Base-by-base conservation (phyloP, 2,113 vertebrate genomes). In the Verasper variegatus region DNA sequence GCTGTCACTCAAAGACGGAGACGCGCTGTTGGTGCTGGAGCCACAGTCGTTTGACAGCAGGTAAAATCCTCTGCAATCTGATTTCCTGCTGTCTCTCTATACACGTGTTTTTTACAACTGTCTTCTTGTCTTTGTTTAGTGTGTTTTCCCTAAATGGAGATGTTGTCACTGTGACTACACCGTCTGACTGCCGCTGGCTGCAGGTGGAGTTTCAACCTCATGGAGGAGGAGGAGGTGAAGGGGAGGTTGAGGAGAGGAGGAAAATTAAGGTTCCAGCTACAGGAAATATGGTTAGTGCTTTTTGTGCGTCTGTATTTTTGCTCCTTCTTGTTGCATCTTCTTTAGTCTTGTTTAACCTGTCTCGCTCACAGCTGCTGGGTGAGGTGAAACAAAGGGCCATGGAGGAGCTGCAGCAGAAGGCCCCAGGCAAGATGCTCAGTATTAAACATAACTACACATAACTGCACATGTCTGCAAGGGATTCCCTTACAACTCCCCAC, bases 381-480 rank as follows among this genome's bases (percentile, higher is more conserved):
- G 96, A 97, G 85, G 96, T 99, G 86, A 97, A 96, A 86, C 94
- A 92, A 88, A 96, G 95, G 80, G 96, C 97, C 2, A 91, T 97
- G 56, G 89, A 92, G 67, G 95, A 96, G 83, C 92, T 99, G 81
- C 93, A 95, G 71, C 90, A 96, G 51, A 89, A 95, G 31, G 81
- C 94, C 3, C 6, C 58, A 88, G 96, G 97, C 96, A 87, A 94
- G 82, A 55, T 5, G 17, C 59, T 65, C 18, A 31, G 13, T 78
- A n/a, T 63, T 47, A 24, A 21, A 67, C 23, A 52, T 11, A 56
- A 51, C 21, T 59, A 20, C 60, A 56, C 54, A 24, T 56, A 57
- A 7, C 55, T 57, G 23, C 21, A 63, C 61, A 63, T 63, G 61
- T 24, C 61, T 63, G 61, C 21, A 21, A 63, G 61, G 61, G 37